Evolutionary conservation across 2,113 vertebrate genomes (phyloP), one percentile per base, ranked within the genome.

Genomic region (Semicossyphus pulcher): DNA sequence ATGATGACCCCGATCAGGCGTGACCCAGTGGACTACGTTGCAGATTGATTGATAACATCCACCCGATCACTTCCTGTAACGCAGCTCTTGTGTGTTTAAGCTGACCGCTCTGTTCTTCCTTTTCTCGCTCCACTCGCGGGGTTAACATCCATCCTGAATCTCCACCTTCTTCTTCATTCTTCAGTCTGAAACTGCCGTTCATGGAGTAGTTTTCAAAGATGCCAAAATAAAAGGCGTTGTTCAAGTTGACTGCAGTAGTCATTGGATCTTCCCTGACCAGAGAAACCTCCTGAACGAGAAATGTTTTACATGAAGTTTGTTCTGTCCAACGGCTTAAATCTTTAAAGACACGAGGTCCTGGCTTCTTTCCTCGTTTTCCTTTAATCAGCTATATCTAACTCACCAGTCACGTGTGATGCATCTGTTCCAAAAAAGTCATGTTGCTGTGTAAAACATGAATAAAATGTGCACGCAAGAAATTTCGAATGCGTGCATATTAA

Each of bases 161-260:
- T 68, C 72, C 31, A 15, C 45, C 45, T 61, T 60, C 45, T 76
- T 44, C 61, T 59, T 78, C 83, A 64, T 64, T 64, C 61, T 64
- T 86, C 68, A 65, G 70, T 83, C 81, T 82, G 47, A 86, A 84
- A 81, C 81, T 89, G 87, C 81, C 81, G 42, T 76, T 78, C 72
- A 73, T 85, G 72, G 75, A 84, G 63, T 79, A 48, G 79, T 87
- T 86, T 87, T 86, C 69, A 85, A 85, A 60, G 78, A 81, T 87
- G 87, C 82, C 86, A 81, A 82, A 88, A 88, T 87, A 87, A 91
- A 86, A 82, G 87, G 76, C 64, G 67, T 83, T 83, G 83, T 83
- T 91, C 52, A 70, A 85, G 57, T 2, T 7, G 25, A 14, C 4
- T 73, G 62, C 65, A 41, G 67, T 48, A 7, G 63, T 87, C 70